Conservation (phyloP, 2,888 invertebrate species). For the Cancer borealis region DNA sequence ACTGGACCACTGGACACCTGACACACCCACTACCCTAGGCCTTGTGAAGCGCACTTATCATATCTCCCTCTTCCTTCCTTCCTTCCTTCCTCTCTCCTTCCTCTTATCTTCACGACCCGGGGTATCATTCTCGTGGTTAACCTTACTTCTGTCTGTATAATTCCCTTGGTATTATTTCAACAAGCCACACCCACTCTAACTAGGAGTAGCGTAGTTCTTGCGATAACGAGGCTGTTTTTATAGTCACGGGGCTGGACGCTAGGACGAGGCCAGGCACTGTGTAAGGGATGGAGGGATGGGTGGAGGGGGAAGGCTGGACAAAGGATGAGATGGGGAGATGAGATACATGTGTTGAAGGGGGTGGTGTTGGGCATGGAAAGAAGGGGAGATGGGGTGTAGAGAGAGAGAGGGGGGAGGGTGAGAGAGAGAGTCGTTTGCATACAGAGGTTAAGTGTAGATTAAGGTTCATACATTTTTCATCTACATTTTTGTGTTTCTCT, state of each 20-base stretch:
- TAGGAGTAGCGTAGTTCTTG: background rate
- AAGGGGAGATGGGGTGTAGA: background rate
- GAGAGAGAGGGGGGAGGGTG: background rate
- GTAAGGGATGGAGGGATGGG: background rate
- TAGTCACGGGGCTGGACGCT: background rate
- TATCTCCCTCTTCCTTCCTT: background rate
- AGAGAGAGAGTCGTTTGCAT: background rate
- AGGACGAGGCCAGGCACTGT: background rate
- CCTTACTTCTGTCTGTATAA: background rate
- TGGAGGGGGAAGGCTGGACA: background rate
- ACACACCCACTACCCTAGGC: background rate
- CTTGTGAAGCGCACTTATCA: background rate
- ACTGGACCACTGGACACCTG: background rate
- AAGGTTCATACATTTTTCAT: background rate
- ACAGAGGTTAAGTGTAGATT: background rate
- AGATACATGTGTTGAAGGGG: background rate
- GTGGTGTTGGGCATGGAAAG: background rate
- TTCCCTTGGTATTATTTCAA: background rate
- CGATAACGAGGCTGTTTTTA: background rate
- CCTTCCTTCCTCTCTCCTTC: background rate
- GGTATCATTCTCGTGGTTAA: background rate
- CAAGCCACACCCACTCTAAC: background rate
- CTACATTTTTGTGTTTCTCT: background rate
- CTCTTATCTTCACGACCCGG: background rate
- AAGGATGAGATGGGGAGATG: constrained; percentile 26